These are phyloP conservation scores for Dioctria linearis DNA, from an alignment of 2,888 invertebrate species.

Conservation along the genomic window DNA sequence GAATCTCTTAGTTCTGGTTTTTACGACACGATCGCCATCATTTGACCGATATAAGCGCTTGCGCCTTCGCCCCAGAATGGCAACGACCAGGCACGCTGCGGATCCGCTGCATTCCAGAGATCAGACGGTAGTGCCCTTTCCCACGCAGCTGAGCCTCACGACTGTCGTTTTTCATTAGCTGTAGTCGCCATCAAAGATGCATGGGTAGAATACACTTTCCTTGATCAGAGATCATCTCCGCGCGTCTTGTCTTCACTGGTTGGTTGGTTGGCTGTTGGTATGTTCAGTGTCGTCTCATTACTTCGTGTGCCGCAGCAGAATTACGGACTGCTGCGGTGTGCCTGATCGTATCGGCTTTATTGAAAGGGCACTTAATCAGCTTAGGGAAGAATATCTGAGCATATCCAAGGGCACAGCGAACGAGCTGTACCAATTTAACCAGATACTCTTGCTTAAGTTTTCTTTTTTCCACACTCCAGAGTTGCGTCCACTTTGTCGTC, in stretches of 20 bases:
- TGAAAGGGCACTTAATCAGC: slow-evolving; percentile 51
- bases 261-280: neutral
- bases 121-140: slow-evolving; percentile 52
- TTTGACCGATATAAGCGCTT: slow-evolving; percentile 43
- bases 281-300: neutral
- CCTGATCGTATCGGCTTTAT: slow-evolving; percentile 51
- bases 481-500: slow-evolving; percentile 39
- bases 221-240: slow-evolving; percentile 40
- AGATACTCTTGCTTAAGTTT: slow-evolving; percentile 28
- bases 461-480: neutral
- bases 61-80: slow-evolving; percentile 2
- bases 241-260: neutral
- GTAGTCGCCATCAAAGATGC: slow-evolving; percentile 34
- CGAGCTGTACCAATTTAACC: slow-evolving; percentile 36
- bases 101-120: slow-evolving; percentile 47
- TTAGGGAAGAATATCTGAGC: slow-evolving; percentile 28
- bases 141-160: slow-evolving; percentile 49
- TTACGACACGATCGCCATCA: slow-evolving; percentile 47
- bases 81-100: slow-evolving; percentile 32
- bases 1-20: slow-evolving; percentile 43
- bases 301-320: slow-evolving; percentile 41
- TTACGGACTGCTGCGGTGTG: slow-evolving; percentile 37
- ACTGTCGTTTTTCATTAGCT: slow-evolving; percentile 49
- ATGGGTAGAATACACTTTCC: slow-evolving; percentile 44
- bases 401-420: slow-evolving; percentile 1